These are phyloP conservation scores for Catharus bicknelli DNA, from an alignment of 2,113 vertebrate species.

Conservation along the genomic window DNA sequence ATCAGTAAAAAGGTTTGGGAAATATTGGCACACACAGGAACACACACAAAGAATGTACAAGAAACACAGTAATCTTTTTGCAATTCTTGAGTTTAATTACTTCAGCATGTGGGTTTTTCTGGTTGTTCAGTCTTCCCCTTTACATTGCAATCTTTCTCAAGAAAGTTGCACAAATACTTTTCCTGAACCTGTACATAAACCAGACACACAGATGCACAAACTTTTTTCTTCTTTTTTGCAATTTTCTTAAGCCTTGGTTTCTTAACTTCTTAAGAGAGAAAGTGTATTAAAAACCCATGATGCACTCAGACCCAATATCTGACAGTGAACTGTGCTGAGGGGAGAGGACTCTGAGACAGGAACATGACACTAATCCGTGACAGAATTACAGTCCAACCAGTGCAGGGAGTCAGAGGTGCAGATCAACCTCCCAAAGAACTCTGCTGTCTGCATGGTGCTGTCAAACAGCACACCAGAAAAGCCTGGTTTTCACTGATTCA, in stretches of 20 bases:
- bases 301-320: neutral
- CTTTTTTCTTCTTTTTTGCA: neutral
- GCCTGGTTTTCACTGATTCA: neutral
- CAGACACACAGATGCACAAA: neutral
- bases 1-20: neutral
- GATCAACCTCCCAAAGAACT: neutral
- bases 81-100: conserved; percentile 52
- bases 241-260: neutral
- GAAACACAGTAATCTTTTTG: neutral
- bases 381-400: neutral
- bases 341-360: neutral
- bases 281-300: neutral
- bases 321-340: neutral
- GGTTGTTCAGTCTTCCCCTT: neutral
- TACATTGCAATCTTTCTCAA: neutral
- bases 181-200: neutral
- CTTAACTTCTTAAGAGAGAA: neutral
- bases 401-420: neutral
- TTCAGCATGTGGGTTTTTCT: neutral
- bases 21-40: neutral
- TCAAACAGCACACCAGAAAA: neutral
- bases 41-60: neutral
- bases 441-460: neutral
- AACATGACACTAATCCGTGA: neutral
- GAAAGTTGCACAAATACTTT: conserved; percentile 9